Base-by-base conservation (phyloP, 2,113 vertebrate genomes). In the Strix aluco region DNA sequence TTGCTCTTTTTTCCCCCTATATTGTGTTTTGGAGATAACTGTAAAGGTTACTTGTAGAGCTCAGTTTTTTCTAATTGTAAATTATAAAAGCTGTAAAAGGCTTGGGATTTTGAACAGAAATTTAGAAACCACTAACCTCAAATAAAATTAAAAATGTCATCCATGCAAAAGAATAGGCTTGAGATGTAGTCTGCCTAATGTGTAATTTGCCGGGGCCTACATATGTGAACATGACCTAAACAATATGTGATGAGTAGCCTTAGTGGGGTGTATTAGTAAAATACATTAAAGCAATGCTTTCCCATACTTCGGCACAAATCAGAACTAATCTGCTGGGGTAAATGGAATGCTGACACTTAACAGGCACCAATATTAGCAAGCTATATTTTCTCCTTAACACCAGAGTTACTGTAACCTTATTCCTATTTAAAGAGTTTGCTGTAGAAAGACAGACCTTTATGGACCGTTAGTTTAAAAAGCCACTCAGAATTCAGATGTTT, bases 1-100 rank as follows among this genome's bases (percentile, higher is more conserved):
- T 63, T 27, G 17, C 4, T 26, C 4, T n/a, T 14, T 55, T 2
- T 0, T 2, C 1, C 1, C 3, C 2, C 10, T 19, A 2, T 30
- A 9, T 5, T 52, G 3, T 81, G 20, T 21, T 72, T 86, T 57
- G 3, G 47, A 67, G 15, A 25, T 49, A 63, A 23, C 32, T 29
- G 5, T 36, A 54, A 54, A 46, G 2, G 4, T 46, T 46, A 30
- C 6, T 55, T 63, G 3, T n/a, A 55, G 15, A 44, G n/a, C 17
- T 80, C 30, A 80, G 40, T 59, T 7, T 78, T 73, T 72, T 81
- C 17, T 38, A n/a, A 16, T 25, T 54, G 9, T 34, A 59, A 65
- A 81, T 61, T 40, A 51, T 1, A 55, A 44, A 80, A 71, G 4
- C 5, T 25, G 5, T 18, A 42, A 88, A 26, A 73, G 3, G 6